A percentile compares a stretch with the other conserved stretches of the same genome.
These are phyloP conservation scores for Blomia tropicalis DNA, from an alignment of 2,888 invertebrate genomes.

Conservation along the genomic window DNA sequence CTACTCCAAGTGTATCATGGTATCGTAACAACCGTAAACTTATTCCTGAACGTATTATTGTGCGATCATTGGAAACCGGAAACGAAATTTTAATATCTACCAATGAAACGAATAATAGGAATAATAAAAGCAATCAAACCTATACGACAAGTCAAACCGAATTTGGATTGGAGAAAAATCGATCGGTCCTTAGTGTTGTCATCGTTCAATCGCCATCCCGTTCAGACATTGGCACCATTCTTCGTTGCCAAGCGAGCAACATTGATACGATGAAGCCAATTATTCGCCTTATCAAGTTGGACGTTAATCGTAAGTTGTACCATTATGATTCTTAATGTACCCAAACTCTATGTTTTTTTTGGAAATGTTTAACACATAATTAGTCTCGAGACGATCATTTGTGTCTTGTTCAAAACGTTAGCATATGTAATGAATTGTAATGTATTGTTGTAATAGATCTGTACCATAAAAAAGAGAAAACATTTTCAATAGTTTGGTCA, in stretches of 20 bases:
- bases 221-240: slow-evolving; percentile 16
- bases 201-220: neutral
- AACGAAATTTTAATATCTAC: neutral
- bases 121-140: neutral
- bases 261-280: slow-evolving; percentile 10
- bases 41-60: slow-evolving; percentile 7
- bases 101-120: neutral
- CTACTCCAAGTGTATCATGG: slow-evolving; percentile 19
- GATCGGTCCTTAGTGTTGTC: neutral
- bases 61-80: neutral
- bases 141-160: neutral
- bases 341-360: too few species aligned
- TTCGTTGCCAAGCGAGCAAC: slow-evolving; percentile 22
- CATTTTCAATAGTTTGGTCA: too few species aligned
- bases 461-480: neutral
- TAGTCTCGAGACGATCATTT: neutral
- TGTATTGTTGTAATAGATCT: too few species aligned
- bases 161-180: neutral
- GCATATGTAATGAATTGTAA: too few species aligned
- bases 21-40: slow-evolving; percentile 18
- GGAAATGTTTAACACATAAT: neutral
- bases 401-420: too few species aligned
- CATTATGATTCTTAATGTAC: too few species aligned
- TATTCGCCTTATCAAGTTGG: slow-evolving; percentile 18
- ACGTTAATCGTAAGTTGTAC: slow-evolving; percentile 26